Evolutionary conservation across 2,888 invertebrate genomes (phyloP).

Genomic region (Incurvaria masculella): DNA sequence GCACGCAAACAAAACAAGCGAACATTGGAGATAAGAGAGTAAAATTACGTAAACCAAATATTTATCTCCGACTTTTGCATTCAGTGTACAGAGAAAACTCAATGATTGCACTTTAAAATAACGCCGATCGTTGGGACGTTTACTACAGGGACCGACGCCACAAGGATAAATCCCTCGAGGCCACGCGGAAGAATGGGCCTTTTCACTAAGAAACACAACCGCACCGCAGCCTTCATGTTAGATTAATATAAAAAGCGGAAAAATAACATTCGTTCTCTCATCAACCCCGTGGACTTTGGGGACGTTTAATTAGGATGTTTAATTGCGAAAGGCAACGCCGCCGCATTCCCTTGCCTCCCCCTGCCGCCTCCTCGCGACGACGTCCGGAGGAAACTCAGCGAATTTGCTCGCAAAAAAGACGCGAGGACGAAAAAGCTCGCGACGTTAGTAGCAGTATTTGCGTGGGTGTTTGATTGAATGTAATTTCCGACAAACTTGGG

Average conservation of each 20-base stretch:
- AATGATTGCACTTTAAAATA: too few species aligned
- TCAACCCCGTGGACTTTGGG: background rate
- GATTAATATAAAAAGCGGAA: background rate
- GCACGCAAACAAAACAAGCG: too few species aligned
- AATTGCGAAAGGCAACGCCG: background rate
- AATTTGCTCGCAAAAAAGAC: background rate
- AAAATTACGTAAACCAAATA: too few species aligned
- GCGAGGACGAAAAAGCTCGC: background rate
- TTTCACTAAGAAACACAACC: too few species aligned
- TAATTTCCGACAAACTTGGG: too few species aligned
- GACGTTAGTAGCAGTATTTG: background rate
- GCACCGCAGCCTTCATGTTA: background rate
- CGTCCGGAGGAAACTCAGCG: background rate
- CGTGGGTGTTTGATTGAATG: background rate
- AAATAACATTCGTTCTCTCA: background rate
- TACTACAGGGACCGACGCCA: too few species aligned
- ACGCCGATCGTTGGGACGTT: too few species aligned
- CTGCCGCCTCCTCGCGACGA: background rate
- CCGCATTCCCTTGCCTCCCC: background rate
- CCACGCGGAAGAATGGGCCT: too few species aligned
- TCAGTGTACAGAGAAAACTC: too few species aligned
- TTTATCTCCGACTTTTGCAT: too few species aligned
- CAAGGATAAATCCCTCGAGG: too few species aligned
- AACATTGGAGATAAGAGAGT: too few species aligned
- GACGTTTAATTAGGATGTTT: background rate